Evolutionary conservation across 2,888 invertebrate genomes (phyloP), one percentile per base, ranked within the genome.

Genomic region (Temnothorax unifasciatus): DNA sequence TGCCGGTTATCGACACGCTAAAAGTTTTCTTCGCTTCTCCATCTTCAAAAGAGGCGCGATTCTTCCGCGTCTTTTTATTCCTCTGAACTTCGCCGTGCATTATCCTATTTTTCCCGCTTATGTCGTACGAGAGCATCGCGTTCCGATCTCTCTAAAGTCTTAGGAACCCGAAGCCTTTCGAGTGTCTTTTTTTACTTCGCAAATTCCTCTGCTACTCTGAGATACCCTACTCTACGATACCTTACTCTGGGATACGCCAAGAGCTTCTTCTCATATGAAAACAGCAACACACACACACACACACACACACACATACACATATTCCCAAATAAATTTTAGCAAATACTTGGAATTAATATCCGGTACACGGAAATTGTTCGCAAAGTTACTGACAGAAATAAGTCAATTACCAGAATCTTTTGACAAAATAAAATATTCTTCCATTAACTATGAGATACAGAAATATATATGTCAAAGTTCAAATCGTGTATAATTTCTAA

Each of bases 101-200:
- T 79, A 79, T 79, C 71, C 59, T 79, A 71, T 79, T 79, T 79
- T 79, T 47, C 47, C 18, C 11, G 44, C 18, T 38, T 21, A 47
- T 47, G 79, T 57, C 41, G 59, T 59, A 73, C 25, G 59, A 59
- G 73, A 73, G 41, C 59, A 13, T 71, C 71, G 59, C 59, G 59
- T 79, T 79, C 79, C 79, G 71, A 79, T 71, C 59, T 50, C 59
- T 38, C 59, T 54, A 50, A 73, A 71, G 73, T 79, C 73, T 59
- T 38, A 57, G 59, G 44, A 71, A 79, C 73, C 21, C 25, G 59
- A 79, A 47, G 21, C 57, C 34, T 59, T 79, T 47, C 18, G 25
- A 69, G 21, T 59, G 11, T 41, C 4, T 41, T 79, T 79, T 71
- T 71, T 79, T 54, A 25, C 54, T 79, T 54, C 1, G 8, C 57